Evolutionary conservation across 2,888 invertebrate genomes (phyloP), one percentile per base, ranked within the genome.

Genomic region (Hedya salicella): DNA sequence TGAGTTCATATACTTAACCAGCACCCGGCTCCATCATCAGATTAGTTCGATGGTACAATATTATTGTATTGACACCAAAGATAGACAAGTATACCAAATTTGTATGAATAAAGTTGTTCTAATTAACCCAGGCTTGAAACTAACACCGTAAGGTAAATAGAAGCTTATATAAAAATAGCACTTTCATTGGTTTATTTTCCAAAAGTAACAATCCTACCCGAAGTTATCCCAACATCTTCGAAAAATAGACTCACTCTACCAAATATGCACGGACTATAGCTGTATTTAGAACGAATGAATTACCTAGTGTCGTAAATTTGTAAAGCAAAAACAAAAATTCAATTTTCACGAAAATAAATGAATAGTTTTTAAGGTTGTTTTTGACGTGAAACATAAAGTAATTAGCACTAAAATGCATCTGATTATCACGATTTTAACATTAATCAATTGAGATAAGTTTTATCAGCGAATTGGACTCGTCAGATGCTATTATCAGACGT

Each of bases 351-450:
- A 11, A 46, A 46, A 13, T 19, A 46, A 21, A n/a, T 46, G 4
- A 19, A 17, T 2, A 19, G 19, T 19, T 21, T 46, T 4, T 21
- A n/a, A 13, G 16, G 1, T 21, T 19, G 19, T 19, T 46, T 19
- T 19, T 13, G 46, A 19, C 19, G 19, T 3, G 19, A 46, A 19
- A 21, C 46, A 13, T 11, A 9, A n/a, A 13, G 19, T 56, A 44
- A 44, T 56, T 30, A 56, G 16, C 53, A 36, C 13, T 44, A 11
- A 46, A 61, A 53, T 62, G 62, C 62, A 62, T 53, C 44, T 42
- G 2, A 52, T 32, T 53, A 36, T 53, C 53, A 53, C 5, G 11
- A 17, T 46, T 46, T 14, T 46, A 62, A 46, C 36, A 21, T 39
- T 21, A 54, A 53, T 62, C 53, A 44, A 44, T 30, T 25, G 53